Conservation (phyloP, 2,797 vertebrate genomes). For the Cyclopterus lumpus region DNA sequence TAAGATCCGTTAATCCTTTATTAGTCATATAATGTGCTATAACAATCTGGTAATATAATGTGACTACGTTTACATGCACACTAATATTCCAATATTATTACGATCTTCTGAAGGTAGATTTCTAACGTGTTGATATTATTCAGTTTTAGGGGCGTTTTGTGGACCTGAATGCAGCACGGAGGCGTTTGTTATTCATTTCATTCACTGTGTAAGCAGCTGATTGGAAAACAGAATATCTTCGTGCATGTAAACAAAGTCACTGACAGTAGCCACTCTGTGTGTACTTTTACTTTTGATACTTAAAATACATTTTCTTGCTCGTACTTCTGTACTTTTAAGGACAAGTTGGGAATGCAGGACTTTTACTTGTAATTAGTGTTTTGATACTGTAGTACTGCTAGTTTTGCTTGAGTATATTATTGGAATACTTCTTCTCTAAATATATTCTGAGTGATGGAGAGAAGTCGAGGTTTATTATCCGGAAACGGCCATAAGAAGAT, state of each 20-base stretch:
- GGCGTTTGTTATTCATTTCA: neutral
- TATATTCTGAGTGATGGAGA: neutral
- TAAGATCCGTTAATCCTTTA: too few relatives aligned
- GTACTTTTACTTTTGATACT: too few relatives aligned
- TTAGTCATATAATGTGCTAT: too few relatives aligned
- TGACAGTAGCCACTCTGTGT: neutral
- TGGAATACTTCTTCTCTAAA: neutral
- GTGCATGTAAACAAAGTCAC: neutral
- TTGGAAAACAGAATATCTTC: neutral
- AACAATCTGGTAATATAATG: neutral
- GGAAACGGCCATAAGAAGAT: neutral
- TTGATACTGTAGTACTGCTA: neutral
- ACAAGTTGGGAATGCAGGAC: too few relatives aligned
- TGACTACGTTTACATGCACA: neutral
- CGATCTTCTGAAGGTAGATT: neutral
- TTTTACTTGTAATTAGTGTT: neutral
- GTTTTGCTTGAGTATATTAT: neutral
- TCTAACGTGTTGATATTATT: neutral
- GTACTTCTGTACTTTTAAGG: neutral
- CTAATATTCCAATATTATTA: neutral
- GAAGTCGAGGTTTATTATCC: neutral
- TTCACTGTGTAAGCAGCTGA: neutral
- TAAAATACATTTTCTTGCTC: neutral
- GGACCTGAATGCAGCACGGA: too few relatives aligned
- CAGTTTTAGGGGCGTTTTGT: neutral